Evolutionary conservation across 2,797 vertebrate genomes (phyloP), one percentile per base, ranked within the genome.

Genomic region (Sylvilagus floridanus): DNA sequence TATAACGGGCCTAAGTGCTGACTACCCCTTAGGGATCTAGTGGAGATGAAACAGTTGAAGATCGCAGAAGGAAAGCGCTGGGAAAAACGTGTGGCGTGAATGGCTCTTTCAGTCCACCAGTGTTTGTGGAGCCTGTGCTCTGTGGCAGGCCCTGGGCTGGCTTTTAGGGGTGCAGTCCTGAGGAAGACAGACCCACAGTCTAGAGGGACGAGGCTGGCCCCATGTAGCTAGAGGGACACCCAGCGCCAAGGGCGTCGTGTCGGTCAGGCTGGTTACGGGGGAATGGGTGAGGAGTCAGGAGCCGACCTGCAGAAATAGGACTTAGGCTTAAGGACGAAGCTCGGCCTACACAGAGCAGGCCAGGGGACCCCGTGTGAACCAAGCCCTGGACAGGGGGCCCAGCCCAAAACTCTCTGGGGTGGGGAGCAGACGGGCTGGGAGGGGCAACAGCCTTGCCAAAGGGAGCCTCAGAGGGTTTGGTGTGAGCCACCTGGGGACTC

Each of bases 321-420:
- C 69, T 35, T 85, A 68, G 54, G 50, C 28, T 11, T 11, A 87
- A 93, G 30, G 35, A 37, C 22, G 37, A 42, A 17, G 12, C 7
- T 57, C 57, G 11, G 24, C 35, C 1, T 68, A 42, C 4, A 24
- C 71, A 75, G 57, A 65, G 22, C 47, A 42, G 21, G 30, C 13
- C 8, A 71, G 78, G 35, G 19, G 21, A 2, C 28, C 28, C 73
- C 8, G 16, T 0, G 0, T 2, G 37, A 54, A 7, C 24, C 47
- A 76, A 52, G 28, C 47, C 47, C 63, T 84, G 63, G 17, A 17
- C 16, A 0, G 4, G 19, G 28, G 63, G 77, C 12, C 9, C 21
- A 89, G 88, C 12, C 60, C 32, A 60, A 83, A 22, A 26, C 24
- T 66, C 8, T 47, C 42, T 47, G 42, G 42, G 54, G 14, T 16